phyloP scores from a whole-genome alignment of 2,888 invertebrate species.

The Branchellion lobata region DNA sequence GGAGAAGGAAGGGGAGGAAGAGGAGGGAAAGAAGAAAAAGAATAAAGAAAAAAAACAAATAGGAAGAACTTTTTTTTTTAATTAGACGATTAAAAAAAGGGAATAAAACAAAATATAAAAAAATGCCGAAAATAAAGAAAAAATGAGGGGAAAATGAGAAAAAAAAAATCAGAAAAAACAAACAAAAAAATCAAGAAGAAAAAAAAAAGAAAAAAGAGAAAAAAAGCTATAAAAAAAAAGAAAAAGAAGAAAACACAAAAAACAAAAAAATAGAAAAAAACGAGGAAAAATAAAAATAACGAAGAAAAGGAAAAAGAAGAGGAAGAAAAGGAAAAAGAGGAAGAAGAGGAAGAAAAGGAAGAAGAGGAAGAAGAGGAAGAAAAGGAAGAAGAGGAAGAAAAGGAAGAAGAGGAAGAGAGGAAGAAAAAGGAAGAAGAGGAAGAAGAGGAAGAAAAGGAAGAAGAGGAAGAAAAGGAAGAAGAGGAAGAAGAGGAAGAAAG shows the following conservation, averaged over 20 bases:
- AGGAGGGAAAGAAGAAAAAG: no score
- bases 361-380: neutral
- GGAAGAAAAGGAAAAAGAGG: neutral
- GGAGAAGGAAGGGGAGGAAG: neutral
- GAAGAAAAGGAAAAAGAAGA: neutral
- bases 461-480: neutral
- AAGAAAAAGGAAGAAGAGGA: neutral
- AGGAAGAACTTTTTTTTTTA: no score
- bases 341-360: neutral
- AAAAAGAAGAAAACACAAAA: no score
- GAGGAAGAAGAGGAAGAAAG: neutral
- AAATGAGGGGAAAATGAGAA: no score
- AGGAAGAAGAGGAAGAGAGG: neutral
- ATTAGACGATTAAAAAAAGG: constrained; percentile 54
- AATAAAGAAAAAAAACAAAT: no score
- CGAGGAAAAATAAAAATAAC: neutral
- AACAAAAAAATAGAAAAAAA: no score
- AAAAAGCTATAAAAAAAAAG: no score
- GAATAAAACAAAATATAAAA: neutral
- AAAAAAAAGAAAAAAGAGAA: no score
- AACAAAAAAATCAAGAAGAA: no score
- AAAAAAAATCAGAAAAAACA: no score
- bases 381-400: neutral
- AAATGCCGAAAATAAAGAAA: no score
- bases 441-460: neutral